phyloP scores from a whole-genome alignment of 2,888 invertebrate genomes.

The Himalopsyche tibetana region DNA sequence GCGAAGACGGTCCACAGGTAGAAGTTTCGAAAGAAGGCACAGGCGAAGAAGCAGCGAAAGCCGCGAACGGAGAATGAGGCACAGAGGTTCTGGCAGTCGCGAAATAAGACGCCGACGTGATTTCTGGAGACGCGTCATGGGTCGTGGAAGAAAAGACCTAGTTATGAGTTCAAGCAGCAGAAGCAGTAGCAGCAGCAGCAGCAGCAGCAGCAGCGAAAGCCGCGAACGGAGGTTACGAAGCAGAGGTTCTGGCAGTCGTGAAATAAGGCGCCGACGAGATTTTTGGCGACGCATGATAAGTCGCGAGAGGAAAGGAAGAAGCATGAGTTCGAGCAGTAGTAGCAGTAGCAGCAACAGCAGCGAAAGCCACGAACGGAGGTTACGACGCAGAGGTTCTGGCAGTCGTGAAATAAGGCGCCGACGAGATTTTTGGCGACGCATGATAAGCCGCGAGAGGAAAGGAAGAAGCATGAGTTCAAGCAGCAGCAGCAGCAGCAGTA shows the following conservation, averaged over 20 bases:
- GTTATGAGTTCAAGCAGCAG: too few relatives aligned
- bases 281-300: too few relatives aligned
- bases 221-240: too few relatives aligned
- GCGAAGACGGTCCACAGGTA: neutral
- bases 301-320: too few relatives aligned
- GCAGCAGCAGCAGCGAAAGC: too few relatives aligned
- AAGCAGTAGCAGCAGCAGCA: too few relatives aligned
- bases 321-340: neutral
- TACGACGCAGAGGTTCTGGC: neutral
- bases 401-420: neutral
- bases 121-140: neutral
- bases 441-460: neutral
- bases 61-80: neutral
- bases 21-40: neutral
- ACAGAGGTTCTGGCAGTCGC: neutral
- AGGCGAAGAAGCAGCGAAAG: conserved; percentile 5
- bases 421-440: neutral
- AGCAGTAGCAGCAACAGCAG: neutral
- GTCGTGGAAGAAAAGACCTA: too few relatives aligned
- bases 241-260: too few relatives aligned
- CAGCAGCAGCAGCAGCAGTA: conserved; percentile 15
- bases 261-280: too few relatives aligned
- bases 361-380: neutral
- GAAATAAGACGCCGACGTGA: neutral
- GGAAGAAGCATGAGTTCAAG: too few relatives aligned